Evolutionary conservation across 2,888 invertebrate genomes (phyloP), one percentile per base, ranked within the genome.

Genomic region (Schizotus pectinicornis): DNA sequence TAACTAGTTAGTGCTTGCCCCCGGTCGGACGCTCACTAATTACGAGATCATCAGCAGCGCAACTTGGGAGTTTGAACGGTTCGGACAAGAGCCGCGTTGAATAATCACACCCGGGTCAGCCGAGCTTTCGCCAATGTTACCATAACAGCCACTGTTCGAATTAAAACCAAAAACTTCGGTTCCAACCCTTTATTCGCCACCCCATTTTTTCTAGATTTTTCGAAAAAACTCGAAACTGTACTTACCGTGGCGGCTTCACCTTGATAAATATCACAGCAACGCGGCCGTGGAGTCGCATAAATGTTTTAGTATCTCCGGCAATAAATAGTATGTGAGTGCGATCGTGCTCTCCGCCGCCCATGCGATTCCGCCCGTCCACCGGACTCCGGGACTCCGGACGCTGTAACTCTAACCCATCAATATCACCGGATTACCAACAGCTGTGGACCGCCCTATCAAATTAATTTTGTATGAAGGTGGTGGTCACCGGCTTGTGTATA

Each of bases 351-450:
- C 56, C 57, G 57, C 57, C 57, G 57, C 57, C 57, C 51, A 43
- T 32, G 34, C 35, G 51, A 46, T 57, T 57, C 46, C 36, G 36
- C 34, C 11, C 34, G 36, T 35, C 34, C 43, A 34, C 50, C 50
- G 14, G 45, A 50, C 35, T 41, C 22, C 11, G 41, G 47, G 39
- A n/a, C 32, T 42, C 31, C 13, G 33, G 31, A 35, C 36, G 22
- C 22, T 22, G 49, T 42, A 41, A 47, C 47, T 50, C 57, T 35
- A n/a, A 46, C 42, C 51, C 57, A 52, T 57, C 56, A 51, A 56
- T 56, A 56, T 56, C 46, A 39, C 11, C 36, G 51, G 56, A 56
- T 56, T 56, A 56, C 50, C 50, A 56, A 56, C 56, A 45, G 37
- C 50, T 51, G 56, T 50, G 50, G 46, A 31, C 52, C 57, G 57